A percentile compares a stretch with the other conserved stretches of the same genome.
Evolutionary conservation across 2,888 invertebrate species (phyloP).

Genomic region (Hypomecis atomaria): DNA sequence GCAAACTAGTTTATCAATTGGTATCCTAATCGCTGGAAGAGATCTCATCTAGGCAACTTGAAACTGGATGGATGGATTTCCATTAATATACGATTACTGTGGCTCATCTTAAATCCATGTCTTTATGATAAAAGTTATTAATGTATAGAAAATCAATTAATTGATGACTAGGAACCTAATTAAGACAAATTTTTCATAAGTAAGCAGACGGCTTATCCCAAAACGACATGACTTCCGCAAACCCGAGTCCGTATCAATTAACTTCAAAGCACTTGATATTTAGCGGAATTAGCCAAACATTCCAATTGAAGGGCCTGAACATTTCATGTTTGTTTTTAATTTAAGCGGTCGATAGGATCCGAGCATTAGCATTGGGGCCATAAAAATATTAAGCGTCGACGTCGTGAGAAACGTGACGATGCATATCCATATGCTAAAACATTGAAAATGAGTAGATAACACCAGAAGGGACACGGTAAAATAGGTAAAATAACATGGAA

Average conservation of each 20-base stretch:
- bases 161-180: too few species aligned
- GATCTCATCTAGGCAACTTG: too few species aligned
- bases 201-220: neutral
- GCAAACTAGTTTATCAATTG: too few species aligned
- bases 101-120: too few species aligned
- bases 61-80: too few species aligned
- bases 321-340: constrained; percentile 59
- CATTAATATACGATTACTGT: too few species aligned
- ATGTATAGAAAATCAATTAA: neutral
- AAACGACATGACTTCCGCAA: constrained; percentile 12
- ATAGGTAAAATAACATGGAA: too few species aligned
- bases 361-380: constrained; percentile 44
- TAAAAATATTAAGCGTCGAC: constrained; percentile 55
- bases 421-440: constrained; percentile 59
- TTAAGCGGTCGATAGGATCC: constrained; percentile 44
- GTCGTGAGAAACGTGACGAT: constrained; percentile 56
- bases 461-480: constrained; percentile 11
- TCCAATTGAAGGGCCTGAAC: constrained; percentile 21
- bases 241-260: constrained; percentile 10
- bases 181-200: too few species aligned
- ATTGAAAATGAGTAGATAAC: constrained; percentile 44
- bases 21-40: too few species aligned
- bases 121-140: too few species aligned
- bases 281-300: constrained; percentile 18
- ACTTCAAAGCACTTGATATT: constrained; percentile 9